Base-by-base conservation (phyloP, 2,113 vertebrate species). In the Eolophus roseicapilla region DNA sequence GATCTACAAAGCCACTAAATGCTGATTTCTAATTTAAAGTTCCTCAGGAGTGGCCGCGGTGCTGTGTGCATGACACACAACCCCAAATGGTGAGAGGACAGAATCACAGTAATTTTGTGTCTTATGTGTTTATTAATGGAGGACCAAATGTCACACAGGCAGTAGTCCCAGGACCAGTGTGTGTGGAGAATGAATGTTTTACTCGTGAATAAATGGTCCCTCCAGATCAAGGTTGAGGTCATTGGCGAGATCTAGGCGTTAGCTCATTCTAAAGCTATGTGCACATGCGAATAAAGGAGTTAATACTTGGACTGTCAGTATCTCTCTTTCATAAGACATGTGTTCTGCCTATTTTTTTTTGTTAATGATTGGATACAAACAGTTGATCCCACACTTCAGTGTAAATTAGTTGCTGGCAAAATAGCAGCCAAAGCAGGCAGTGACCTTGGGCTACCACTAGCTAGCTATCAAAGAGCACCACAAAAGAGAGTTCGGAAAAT, bases 201-300 rank as follows among this genome's bases (percentile, higher is more conserved):
- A 53, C 96, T 96, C 9, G 10, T 74, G 96, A 97, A 96, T 97
- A 96, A 97, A 95, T 9, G 77, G 94, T 96, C 88, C 93, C 97
- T 97, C 90, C 93, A 97, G 97, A 97, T 96, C 95, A 95, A 97
- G 95, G 92, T 90, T 96, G 97, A 97, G 94, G 97, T 97, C 96
- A 96, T 62, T 97, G 96, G 96, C 94, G 97, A 95, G 93, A 94
- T 81, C 80, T 75, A 87, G 94, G 95, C 16, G 87, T 96, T 94
- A 97, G 88, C 90, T 97, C 96, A 97, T 92, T 94, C 88, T 80
- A 62, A 79, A 97, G 85, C 76, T 96, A 96, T 95, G 94, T 88
- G 80, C 85, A 92, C 59, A 94, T 80, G 84, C 0, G 20, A 97
- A 95, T 37, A 50, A 57, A 88, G 37, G 93, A 93, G 88, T 94